These are phyloP conservation scores for Pyrgus malvae DNA, from an alignment of 2,888 invertebrate species.

Conservation along the genomic window DNA sequence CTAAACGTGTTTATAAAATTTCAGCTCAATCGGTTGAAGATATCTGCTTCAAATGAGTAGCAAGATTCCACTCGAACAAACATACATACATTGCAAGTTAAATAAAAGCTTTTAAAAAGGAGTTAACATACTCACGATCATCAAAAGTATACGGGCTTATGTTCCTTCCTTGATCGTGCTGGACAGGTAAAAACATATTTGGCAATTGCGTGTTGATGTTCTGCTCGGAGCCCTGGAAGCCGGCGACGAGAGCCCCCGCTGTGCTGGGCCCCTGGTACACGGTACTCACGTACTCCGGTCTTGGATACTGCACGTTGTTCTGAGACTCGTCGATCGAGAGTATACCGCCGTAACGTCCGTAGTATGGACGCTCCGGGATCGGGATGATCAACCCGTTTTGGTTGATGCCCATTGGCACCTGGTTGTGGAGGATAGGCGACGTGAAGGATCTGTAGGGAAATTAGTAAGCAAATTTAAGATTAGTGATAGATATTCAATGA, in stretches of 20 bases:
- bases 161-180: conserved; percentile 40
- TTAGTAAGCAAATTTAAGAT: neutral
- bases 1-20: no score
- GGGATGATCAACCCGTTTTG: conserved; percentile 46
- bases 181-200: conserved; percentile 42
- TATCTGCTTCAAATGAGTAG: no score
- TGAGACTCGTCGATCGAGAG: conserved; percentile 40
- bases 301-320: conserved; percentile 37
- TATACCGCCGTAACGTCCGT: conserved; percentile 37
- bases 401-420: conserved; percentile 35
- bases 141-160: conserved; percentile 45
- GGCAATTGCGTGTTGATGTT: conserved; percentile 33
- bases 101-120: no score
- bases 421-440: conserved; percentile 38
- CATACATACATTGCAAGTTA: no score
- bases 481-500: no score
- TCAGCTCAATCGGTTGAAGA: no score
- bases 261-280: conserved; percentile 33
- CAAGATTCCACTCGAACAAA: no score
- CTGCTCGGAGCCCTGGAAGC: conserved; percentile 35
- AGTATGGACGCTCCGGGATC: conserved; percentile 44
- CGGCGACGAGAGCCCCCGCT: conserved; percentile 9
- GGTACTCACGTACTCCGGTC: conserved; percentile 37
- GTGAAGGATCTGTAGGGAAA: conserved; percentile 38
- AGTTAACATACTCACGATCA: conserved; percentile 41